phyloP scores from a whole-genome alignment of 2,888 invertebrate genomes.

The Melanostoma scalare region DNA sequence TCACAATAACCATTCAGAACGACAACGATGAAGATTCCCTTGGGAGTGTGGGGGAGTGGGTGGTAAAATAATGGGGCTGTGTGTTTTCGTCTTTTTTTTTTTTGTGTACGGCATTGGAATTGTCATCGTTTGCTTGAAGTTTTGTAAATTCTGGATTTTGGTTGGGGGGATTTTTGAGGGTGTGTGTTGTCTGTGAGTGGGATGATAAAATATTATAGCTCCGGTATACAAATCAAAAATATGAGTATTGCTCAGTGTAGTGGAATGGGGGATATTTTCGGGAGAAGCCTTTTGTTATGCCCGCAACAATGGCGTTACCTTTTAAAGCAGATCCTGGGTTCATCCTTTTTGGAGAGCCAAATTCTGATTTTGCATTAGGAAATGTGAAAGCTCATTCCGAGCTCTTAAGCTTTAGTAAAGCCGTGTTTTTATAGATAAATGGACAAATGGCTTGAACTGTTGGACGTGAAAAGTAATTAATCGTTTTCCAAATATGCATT shows the following conservation, averaged over 20 bases:
- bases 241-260: constrained; percentile 51
- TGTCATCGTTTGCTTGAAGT: constrained; percentile 64
- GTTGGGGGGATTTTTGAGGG: constrained; percentile 19
- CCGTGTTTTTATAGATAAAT: no score
- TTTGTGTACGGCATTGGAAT: constrained; percentile 49
- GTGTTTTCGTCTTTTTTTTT: not conserved
- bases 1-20: constrained; percentile 74
- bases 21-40: constrained; percentile 77
- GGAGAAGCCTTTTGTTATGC: not conserved
- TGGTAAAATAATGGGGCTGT: constrained; percentile 22
- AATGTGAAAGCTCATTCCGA: no score
- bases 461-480: no score
- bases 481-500: no score
- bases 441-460: no score
- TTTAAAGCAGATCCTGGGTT: no score
- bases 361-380: no score
- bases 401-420: no score
- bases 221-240: constrained; percentile 47
- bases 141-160: constrained; percentile 33
- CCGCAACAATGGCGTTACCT: constrained; percentile 30
- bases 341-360: no score
- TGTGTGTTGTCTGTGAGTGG: constrained; percentile 43
- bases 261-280: constrained; percentile 2
- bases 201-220: constrained; percentile 58
- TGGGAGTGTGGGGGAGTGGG: constrained; percentile 65